Evolutionary conservation across 92 coral and sea anemone genomes (phyloP), one percentile per base, ranked within the genome.

Genomic region (Metridium senile): DNA sequence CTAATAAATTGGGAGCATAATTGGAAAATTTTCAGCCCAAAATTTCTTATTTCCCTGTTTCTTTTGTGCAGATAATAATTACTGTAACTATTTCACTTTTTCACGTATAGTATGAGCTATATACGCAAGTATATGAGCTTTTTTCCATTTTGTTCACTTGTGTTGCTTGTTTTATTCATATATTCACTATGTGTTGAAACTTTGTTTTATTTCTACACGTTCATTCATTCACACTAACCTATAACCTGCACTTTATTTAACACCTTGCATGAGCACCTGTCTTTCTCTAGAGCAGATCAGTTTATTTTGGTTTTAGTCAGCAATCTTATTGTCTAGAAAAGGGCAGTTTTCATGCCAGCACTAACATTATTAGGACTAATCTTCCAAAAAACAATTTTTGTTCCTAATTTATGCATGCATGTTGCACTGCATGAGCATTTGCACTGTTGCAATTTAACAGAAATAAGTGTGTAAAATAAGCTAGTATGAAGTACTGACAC

Each of bases 201-300:
- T n/a, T n/a, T n/a, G n/a, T n/a, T n/a, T n/a, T n/a, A n/a, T n/a
- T n/a, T n/a, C n/a, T n/a, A n/a, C n/a, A n/a, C n/a, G n/a, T n/a
- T n/a, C 49, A 39, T 13, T 39, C 59, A 54, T 54, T 19, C 59
- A 54, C 59, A 54, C 23, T 54, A 13, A 13, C 3, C 4, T 3
- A 6, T 54, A 21, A 21, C 23, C 20, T 54, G 59, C 59, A 54
- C 59, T 13, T 54, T 10, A 54, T 54, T 20, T 10, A 2, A 54
- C 23, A 3, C 66, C 2, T 54, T 59, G 66, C 69, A 63, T 63
- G 69, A 63, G 16, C 28, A 31, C 69, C 69, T 63, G 69, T 63
- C 69, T 63, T 63, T 63, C 69, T 63, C 69, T 31, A 59, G 65
- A n/a, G 7, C 22, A 16, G 26, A 26, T 59, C 65, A 22, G 9